Evolutionary conservation across 2,113 vertebrate genomes (phyloP), one percentile per base, ranked within the genome.

Genomic region (Zingel zingel): DNA sequence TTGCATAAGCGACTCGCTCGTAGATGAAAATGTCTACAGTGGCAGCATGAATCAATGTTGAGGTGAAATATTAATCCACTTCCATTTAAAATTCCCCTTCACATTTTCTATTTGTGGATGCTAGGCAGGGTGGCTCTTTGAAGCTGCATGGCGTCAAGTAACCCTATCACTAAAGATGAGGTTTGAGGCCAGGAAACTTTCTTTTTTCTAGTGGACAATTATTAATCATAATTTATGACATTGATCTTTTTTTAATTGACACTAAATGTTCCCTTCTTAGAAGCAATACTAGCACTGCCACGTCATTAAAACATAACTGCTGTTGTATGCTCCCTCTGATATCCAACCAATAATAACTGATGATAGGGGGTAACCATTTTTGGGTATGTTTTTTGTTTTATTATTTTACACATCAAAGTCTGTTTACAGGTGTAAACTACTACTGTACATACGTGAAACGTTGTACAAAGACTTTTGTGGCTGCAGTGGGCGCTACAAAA

Each of bases 21-120:
- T 18, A 71, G 67, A 91, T 65, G 77, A 90, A 92, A 88, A 89
- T 83, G 87, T 88, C 83, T 85, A 85, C 83, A 79, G 81, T 86
- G 83, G 89, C 85, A 88, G 84, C 78, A 88, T 86, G 85, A 94
- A 92, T 95, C 91, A 91, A 91, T 88, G 83, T 33, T 53, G 83
- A 93, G 86, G 94, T 95, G 89, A 96, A 96, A 96, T 95, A 96
- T 95, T 95, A 85, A 95, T 95, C 80, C 9, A 89, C 83, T 92
- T 92, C 84, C 83, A 95, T 95, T 94, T 94, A 93, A 92, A 93
- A 95, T 95, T 95, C 95, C 82, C 90, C 93, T 95, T 96, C 88
- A 95, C 94, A 92, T 85, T 70, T 87, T 86, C 87, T 92, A 90
- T 95, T 94, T 94, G 91, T 89, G 91, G 90, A 88, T 76, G 77